A percentile compares a stretch with the other conserved stretches of the same genome.
Conservation (phyloP, 2,113 vertebrate genomes). For the Meleagris gallopavo region DNA sequence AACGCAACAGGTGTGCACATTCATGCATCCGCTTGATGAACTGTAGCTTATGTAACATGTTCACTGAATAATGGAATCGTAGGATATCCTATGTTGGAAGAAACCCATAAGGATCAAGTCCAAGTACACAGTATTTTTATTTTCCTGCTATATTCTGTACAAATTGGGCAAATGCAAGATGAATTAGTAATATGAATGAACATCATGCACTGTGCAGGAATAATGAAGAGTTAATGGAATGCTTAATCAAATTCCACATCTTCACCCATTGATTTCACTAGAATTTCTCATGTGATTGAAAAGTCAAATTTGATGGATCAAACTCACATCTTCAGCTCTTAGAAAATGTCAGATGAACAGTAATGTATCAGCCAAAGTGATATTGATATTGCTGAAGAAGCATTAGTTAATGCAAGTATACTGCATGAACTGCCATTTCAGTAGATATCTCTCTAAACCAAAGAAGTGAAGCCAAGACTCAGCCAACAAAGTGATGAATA, state of each 20-base stretch:
- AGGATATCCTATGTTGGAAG: no score
- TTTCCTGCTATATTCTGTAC: not conserved
- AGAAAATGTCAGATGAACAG: not conserved
- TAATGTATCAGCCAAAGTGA: not conserved
- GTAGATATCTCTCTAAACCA: not conserved
- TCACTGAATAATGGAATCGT: not conserved
- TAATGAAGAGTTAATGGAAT: not conserved
- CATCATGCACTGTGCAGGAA: not conserved
- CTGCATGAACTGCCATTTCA: not conserved
- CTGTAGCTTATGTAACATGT: not conserved
- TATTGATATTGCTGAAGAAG: not conserved
- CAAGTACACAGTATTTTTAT: not conserved
- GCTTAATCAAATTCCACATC: not conserved
- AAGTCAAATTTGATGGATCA: not conserved
- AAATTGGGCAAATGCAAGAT: not conserved
- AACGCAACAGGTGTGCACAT: not conserved
- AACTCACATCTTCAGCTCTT: not conserved
- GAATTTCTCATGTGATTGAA: not conserved
- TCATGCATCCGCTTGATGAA: not conserved
- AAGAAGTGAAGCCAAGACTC: not conserved
- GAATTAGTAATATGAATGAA: not conserved
- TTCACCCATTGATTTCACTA: not conserved
- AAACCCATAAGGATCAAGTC: no score
- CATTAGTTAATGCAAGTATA: not conserved
- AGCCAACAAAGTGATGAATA: not conserved